A percentile compares a stretch with the other conserved stretches of the same genome.
These are phyloP conservation scores for Cheilosia grossa DNA, from an alignment of 2,888 invertebrate species.

Conservation along the genomic window DNA sequence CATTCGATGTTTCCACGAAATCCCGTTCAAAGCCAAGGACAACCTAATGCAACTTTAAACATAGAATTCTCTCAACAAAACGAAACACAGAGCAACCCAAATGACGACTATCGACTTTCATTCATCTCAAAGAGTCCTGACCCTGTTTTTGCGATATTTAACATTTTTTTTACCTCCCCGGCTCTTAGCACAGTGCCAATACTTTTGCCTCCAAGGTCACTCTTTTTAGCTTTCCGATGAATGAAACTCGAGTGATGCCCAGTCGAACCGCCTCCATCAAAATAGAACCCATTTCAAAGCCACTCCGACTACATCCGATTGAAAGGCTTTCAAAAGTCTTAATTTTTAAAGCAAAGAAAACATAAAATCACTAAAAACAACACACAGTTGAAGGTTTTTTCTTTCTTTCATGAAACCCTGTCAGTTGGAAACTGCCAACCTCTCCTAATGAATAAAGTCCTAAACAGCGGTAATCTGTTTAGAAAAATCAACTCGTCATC, in stretches of 20 bases:
- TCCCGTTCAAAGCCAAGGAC: conserved; percentile 47
- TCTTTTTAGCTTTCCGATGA: conserved; percentile 46
- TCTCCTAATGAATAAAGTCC: conserved; percentile 57
- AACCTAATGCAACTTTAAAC: not conserved
- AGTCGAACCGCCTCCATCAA: not conserved
- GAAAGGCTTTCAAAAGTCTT: conserved; percentile 48
- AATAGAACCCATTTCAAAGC: conserved; percentile 46
- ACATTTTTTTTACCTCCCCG: not conserved
- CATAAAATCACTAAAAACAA: conserved; percentile 1
- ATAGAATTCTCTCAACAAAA: not conserved
- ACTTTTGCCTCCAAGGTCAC: conserved; percentile 55
- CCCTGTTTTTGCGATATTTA: conserved; percentile 39
- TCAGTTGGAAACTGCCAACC: conserved; percentile 49
- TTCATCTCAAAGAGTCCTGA: conserved; percentile 51
- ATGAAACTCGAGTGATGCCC: conserved; percentile 43
- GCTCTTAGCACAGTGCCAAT: conserved; percentile 30
- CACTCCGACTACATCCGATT: conserved; percentile 50
- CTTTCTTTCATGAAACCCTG: conserved; percentile 24
- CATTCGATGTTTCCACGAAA: not conserved
- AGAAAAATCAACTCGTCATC: conserved; percentile 70
- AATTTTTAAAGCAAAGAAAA: conserved; percentile 3
- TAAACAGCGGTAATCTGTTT: conserved; percentile 67
- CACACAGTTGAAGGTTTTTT: conserved; percentile 6
- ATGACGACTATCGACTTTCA: conserved; percentile 19
- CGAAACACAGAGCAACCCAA: conserved; percentile 15